phyloP scores from a whole-genome alignment of 2,797 vertebrate genomes.

The Picus viridis region DNA sequence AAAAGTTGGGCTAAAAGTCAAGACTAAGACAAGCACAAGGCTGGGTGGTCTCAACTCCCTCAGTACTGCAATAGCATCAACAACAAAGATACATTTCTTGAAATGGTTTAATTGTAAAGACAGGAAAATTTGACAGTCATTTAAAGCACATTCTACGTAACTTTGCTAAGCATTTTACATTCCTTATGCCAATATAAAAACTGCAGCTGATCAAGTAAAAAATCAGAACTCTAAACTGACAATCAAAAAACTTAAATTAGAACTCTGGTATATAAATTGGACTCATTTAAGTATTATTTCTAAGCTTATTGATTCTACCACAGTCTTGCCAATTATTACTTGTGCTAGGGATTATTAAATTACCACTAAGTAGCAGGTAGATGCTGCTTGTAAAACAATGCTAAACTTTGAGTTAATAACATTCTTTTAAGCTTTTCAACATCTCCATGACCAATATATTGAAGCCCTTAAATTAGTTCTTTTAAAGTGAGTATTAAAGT shows the following conservation, averaged over 20 bases:
- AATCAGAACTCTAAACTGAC: not conserved
- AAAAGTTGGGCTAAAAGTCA: not conserved
- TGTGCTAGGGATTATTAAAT: not conserved
- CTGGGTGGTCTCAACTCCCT: not conserved
- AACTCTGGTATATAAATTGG: not conserved
- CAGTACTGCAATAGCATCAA: not conserved
- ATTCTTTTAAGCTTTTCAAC: not conserved
- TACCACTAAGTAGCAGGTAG: not conserved
- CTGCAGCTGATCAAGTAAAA: not conserved
- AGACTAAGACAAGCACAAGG: not conserved
- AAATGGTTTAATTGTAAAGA: not conserved
- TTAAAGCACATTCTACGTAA: not conserved
- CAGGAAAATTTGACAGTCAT: not conserved
- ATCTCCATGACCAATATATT: not conserved
- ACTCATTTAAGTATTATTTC: not conserved
- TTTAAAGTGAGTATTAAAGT: not conserved
- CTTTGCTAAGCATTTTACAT: not conserved
- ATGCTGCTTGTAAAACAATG: not conserved
- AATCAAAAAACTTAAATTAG: not conserved
- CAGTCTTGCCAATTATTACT: not conserved
- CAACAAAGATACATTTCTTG: not conserved
- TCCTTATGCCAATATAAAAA: not conserved
- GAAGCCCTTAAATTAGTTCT: not conserved
- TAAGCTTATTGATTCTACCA: not conserved
- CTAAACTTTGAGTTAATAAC: not conserved